phyloP scores from a whole-genome alignment of 2,888 invertebrate species.

The Dasypogon diadema region DNA sequence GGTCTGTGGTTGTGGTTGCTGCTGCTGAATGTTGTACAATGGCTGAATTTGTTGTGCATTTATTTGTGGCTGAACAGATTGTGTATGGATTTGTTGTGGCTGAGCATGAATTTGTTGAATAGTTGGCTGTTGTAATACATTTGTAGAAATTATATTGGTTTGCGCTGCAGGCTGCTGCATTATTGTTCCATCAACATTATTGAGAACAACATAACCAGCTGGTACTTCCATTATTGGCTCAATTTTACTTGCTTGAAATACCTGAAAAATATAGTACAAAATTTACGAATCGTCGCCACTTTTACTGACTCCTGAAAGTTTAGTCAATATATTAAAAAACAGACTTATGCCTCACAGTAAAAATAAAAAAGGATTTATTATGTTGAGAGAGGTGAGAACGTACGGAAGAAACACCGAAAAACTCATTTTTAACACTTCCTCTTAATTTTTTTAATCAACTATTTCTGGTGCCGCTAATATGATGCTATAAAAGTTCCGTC shows the following conservation, averaged over 20 bases:
- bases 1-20: conserved; percentile 49
- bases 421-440: too few species aligned
- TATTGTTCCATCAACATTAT: conserved; percentile 70
- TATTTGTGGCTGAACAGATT: conserved; percentile 54
- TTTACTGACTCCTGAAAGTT: too few species aligned
- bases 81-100: conserved; percentile 54
- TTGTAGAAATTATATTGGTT: conserved; percentile 66
- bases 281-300: too few species aligned
- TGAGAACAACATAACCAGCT: conserved; percentile 78
- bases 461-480: too few species aligned
- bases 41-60: conserved; percentile 51
- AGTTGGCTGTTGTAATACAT: conserved; percentile 68
- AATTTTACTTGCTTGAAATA: conserved; percentile 87
- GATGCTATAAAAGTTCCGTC: too few species aligned
- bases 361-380: too few species aligned
- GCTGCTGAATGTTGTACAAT: conserved; percentile 49
- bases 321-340: too few species aligned
- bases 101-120: conserved; percentile 55
- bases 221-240: conserved; percentile 84
- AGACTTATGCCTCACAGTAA: too few species aligned
- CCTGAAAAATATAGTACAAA: conserved; percentile 62
- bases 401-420: too few species aligned
- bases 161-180: conserved; percentile 59
- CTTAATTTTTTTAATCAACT: too few species aligned
- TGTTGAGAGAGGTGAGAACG: too few species aligned